phyloP scores from a whole-genome alignment of 2,888 invertebrate species.

The Anoplius nigerrimus region DNA sequence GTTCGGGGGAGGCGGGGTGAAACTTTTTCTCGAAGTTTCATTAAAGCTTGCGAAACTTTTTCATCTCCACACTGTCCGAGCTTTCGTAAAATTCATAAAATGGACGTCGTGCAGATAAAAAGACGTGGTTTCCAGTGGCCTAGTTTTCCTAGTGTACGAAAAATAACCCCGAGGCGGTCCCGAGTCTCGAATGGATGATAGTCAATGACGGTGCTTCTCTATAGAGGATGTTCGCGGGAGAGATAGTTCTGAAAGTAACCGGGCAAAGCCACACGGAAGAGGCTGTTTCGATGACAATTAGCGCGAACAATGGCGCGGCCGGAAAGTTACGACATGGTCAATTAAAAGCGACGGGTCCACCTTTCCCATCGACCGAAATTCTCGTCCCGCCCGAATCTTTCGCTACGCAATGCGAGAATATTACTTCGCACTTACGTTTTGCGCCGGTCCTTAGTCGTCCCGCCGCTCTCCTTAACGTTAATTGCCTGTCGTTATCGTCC shows the following conservation, averaged over 20 bases:
- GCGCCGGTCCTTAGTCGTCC: no score
- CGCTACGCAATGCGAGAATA: no score
- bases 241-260: constrained; percentile 8
- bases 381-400: no score
- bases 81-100: constrained; percentile 58
- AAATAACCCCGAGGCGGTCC: constrained; percentile 50
- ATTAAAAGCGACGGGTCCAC: no score
- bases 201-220: constrained; percentile 53
- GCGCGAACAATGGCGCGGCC: neutral
- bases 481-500: no score
- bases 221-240: constrained; percentile 20
- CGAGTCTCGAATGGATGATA: constrained; percentile 52
- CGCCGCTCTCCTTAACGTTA: no score
- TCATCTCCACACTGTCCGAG: constrained; percentile 44
- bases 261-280: neutral
- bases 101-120: constrained; percentile 47
- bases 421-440: no score
- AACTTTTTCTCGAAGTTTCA: constrained; percentile 45
- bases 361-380: no score
- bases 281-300: constrained; percentile 1
- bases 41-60: constrained; percentile 53
- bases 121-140: constrained; percentile 51
- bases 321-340: no score
- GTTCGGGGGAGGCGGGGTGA: constrained; percentile 6
- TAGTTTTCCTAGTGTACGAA: constrained; percentile 49